Evolutionary conservation across 1,140 invertebrate genomes (phyloP).

Genomic region (Mesaphorura yosii): DNA sequence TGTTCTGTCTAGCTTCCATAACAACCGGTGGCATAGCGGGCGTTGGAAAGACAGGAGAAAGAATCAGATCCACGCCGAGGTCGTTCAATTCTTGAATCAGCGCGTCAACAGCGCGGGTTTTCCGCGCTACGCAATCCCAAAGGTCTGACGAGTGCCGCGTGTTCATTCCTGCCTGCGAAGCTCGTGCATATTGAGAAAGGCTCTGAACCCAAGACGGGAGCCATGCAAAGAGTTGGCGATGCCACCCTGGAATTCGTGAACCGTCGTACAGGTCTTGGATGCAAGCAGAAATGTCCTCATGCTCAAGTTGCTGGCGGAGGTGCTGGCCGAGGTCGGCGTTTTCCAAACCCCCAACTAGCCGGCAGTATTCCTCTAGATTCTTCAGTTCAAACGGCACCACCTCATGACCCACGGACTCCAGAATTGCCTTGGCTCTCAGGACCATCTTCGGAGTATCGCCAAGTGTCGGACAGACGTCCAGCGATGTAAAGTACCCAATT

Average conservation of each 20-base stretch:
- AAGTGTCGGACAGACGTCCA: slow-evolving; percentile 8
- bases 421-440: slow-evolving; percentile 12
- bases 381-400: slow-evolving; percentile 13
- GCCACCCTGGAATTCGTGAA: neutral
- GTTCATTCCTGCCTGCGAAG: neutral
- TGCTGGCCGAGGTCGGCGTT: slow-evolving; percentile 3
- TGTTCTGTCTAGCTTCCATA: too few relatives aligned
- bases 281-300: neutral
- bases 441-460: slow-evolving; percentile 18
- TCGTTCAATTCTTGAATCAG: slow-evolving; percentile 16
- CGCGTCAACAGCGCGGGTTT: slow-evolving; percentile 8
- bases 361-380: neutral
- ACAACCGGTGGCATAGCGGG: too few relatives aligned
- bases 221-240: neutral
- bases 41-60: slow-evolving; percentile 9
- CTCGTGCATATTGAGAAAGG: neutral
- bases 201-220: neutral
- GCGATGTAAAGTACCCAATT: slow-evolving; percentile 16
- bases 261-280: neutral
- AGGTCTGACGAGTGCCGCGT: neutral
- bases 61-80: slow-evolving; percentile 11
- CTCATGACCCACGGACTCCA: slow-evolving; percentile 20
- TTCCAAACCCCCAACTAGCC: neutral
- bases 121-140: slow-evolving; percentile 2
- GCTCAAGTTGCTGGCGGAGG: neutral